Evolutionary conservation across 1,140 invertebrate genomes (phyloP), one percentile per base, ranked within the genome.

Genomic region (Pseudomyrmex dendroicus): DNA sequence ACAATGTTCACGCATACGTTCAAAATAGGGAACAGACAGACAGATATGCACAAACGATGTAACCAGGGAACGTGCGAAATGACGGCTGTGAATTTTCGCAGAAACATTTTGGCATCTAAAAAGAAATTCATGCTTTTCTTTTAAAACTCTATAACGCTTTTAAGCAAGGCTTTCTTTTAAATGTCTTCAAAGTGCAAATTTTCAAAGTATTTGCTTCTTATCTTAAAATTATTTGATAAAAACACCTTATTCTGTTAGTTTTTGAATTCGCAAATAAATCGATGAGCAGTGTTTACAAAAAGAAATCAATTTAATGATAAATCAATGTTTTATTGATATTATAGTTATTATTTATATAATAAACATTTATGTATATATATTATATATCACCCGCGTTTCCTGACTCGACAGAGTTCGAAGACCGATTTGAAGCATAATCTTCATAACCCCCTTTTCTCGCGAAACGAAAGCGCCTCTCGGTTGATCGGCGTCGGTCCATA

Each of bases 21-120:
- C 63, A 77, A 85, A 78, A 74, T 74, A 56, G 73, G 73, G 50
- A 73, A 50, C 66, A 80, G 63, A 48, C 66, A 80, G 63, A 48
- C 73, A 83, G 82, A 54, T 70, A 72, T 87, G 62, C 70, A 46
- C 74, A 67, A 63, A 72, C 50, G 50, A 13, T 54, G 74, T 82
- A 72, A 85, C 70, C 64, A 54, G 22, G 35, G 22, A 70, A 88
- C 87, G 83, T 88, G 87, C 68, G 87, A 88, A 88, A 78, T 73
- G 73, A 88, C 87, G 87, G 87, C 87, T 88, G 87, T 48, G 68
- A 67, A 73, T 83, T 85, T 85, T 64, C 67, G 76, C 73, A 80
- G 66, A 87, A 83, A 87, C 86, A 88, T 87, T 87, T 85, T 83
- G 57, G 12, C 72, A 57, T 52, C 76, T 61, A 83, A 89, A 77